phyloP scores from a whole-genome alignment of 2,113 vertebrate species.

The Chroicocephalus ridibundus region DNA sequence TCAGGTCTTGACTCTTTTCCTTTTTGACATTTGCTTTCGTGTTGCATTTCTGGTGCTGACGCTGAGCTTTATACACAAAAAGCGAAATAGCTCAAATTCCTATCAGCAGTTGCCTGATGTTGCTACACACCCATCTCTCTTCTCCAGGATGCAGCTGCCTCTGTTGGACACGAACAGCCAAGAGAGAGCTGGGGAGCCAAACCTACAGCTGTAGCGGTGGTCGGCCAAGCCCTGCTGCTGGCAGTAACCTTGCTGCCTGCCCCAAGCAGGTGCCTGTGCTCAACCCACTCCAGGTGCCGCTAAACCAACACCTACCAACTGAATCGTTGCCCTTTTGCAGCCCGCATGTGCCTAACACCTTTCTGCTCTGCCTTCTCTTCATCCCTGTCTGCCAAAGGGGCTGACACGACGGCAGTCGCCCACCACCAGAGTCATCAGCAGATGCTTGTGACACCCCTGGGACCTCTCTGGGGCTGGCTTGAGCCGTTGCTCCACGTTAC shows the following conservation, averaged over 20 bases:
- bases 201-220: accelerated
- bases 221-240: not conserved
- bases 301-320: not conserved
- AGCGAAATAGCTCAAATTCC: conserved; percentile 17
- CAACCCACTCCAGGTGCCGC: not conserved
- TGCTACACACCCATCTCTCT: not conserved
- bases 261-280: not conserved
- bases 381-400: not conserved
- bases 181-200: not conserved
- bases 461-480: not conserved
- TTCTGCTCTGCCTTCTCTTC: not conserved
- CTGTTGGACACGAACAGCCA: not conserved
- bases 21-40: not conserved
- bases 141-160: not conserved
- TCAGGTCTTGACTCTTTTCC: not conserved
- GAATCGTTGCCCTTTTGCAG: not conserved
- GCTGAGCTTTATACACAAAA: not conserved
- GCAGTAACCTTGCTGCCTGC: not conserved
- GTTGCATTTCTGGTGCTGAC: not conserved
- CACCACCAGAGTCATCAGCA: not conserved
- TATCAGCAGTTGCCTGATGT: not conserved
- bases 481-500: not conserved
- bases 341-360: not conserved
- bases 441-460: not conserved
- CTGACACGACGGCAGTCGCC: not conserved